Conservation (phyloP, 2,113 vertebrate species). For the Tretioscincus oriximinensis region DNA sequence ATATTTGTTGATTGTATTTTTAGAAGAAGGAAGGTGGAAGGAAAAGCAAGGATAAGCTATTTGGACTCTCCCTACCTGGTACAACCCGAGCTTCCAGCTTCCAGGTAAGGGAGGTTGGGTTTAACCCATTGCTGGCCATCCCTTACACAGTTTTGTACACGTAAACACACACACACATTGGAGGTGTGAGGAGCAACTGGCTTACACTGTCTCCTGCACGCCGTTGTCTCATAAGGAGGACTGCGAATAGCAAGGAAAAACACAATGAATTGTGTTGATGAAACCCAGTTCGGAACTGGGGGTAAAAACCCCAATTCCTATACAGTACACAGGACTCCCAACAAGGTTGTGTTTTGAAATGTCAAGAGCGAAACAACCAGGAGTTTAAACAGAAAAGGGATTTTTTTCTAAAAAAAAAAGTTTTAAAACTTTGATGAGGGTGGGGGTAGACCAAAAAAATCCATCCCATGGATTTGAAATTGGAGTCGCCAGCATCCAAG, state of each 20-base stretch:
- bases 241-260: not conserved
- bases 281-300: slow-evolving; percentile 4
- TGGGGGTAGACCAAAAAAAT: not conserved
- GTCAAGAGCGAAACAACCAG: not conserved
- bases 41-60: not conserved
- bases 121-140: not conserved
- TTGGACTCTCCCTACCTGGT: not conserved
- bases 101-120: not conserved
- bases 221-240: not conserved
- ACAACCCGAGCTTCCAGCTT: not conserved
- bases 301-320: slow-evolving; percentile 9
- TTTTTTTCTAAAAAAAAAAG: not conserved
- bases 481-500: not conserved
- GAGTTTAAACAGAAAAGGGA: not conserved
- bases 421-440: not conserved
- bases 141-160: not conserved
- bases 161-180: not conserved
- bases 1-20: no score
- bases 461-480: not conserved
- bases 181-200: not conserved
- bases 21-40: not conserved
- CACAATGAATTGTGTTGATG: not conserved
- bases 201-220: slow-evolving; percentile 13
- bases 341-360: not conserved
- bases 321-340: not conserved